Percentiles rank a stretch among this genome's conserved stretches.
phyloP scores from a whole-genome alignment of 2,888 invertebrate genomes.

The Agrypnus murinus region DNA sequence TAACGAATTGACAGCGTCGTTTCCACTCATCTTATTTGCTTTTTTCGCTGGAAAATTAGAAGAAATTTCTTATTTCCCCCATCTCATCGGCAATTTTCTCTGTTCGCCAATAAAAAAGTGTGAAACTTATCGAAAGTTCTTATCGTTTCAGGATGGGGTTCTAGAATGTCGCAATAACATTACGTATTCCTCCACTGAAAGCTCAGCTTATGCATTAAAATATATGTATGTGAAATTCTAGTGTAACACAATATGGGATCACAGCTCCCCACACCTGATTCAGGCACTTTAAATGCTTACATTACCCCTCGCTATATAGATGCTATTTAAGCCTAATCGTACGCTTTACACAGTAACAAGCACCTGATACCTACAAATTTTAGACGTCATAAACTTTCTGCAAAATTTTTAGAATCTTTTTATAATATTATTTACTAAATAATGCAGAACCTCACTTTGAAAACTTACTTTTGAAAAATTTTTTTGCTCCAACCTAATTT shows the following conservation, averaged over 20 bases:
- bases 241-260: slow-evolving; percentile 26
- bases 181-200: slow-evolving; percentile 29
- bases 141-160: slow-evolving; percentile 11
- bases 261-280: slow-evolving; percentile 23
- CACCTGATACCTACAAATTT: slow-evolving; percentile 28
- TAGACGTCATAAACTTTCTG: not conserved
- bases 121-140: slow-evolving; percentile 28
- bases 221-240: slow-evolving; percentile 28
- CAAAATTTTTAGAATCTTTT: slow-evolving; percentile 7
- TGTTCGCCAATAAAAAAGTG: slow-evolving; percentile 19
- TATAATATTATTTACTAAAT: no score
- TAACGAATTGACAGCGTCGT: slow-evolving; percentile 28
- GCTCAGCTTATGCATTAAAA: slow-evolving; percentile 32
- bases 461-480: no score
- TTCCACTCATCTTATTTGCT: slow-evolving; percentile 24
- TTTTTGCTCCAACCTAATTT: no score
- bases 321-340: slow-evolving; percentile 25
- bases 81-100: slow-evolving; percentile 21
- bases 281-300: slow-evolving; percentile 21
- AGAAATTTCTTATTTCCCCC: slow-evolving; percentile 20
- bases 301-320: slow-evolving; percentile 17
- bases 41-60: slow-evolving; percentile 22
- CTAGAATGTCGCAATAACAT: slow-evolving; percentile 17
- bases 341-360: slow-evolving; percentile 11
- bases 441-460: no score